phyloP scores from a whole-genome alignment of 2,888 invertebrate species.

The Eulithis testata region DNA sequence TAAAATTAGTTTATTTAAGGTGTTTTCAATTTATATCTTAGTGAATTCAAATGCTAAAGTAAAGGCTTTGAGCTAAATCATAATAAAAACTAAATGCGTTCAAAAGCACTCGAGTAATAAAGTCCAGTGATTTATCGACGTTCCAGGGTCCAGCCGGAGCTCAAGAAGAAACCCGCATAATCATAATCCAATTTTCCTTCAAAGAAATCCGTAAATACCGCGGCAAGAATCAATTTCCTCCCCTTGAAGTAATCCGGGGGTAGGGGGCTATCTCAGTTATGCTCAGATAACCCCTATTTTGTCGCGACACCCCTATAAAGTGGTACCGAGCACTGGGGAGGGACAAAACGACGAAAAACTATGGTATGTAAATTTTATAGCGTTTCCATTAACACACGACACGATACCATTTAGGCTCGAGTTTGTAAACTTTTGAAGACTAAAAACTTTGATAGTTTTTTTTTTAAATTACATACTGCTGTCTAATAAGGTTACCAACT shows the following conservation, averaged over 20 bases:
- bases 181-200: conserved; percentile 41
- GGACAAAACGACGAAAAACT: conserved; percentile 61
- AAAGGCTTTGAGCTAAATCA: too few species aligned
- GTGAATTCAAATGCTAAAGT: too few species aligned
- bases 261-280: conserved; percentile 38
- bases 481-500: too few species aligned
- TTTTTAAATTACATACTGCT: too few species aligned
- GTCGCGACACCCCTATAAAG: conserved; percentile 56
- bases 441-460: too few species aligned
- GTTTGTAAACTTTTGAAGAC: background rate
- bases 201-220: conserved; percentile 46
- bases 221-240: conserved; percentile 59
- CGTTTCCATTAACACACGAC: conserved; percentile 43
- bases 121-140: conserved; percentile 14
- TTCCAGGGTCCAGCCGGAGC: conserved; percentile 21
- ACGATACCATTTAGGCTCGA: conserved; percentile 29
- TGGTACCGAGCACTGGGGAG: conserved; percentile 43
- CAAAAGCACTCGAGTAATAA: conserved; percentile 18
- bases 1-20: too few species aligned
- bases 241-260: conserved; percentile 41
- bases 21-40: too few species aligned
- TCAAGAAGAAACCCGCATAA: conserved; percentile 27
- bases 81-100: background rate
- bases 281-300: conserved; percentile 57
- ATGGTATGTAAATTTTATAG: conserved; percentile 59